These are phyloP conservation scores for Eupithecia dodoneata DNA, from an alignment of 2,888 invertebrate genomes.

Conservation along the genomic window DNA sequence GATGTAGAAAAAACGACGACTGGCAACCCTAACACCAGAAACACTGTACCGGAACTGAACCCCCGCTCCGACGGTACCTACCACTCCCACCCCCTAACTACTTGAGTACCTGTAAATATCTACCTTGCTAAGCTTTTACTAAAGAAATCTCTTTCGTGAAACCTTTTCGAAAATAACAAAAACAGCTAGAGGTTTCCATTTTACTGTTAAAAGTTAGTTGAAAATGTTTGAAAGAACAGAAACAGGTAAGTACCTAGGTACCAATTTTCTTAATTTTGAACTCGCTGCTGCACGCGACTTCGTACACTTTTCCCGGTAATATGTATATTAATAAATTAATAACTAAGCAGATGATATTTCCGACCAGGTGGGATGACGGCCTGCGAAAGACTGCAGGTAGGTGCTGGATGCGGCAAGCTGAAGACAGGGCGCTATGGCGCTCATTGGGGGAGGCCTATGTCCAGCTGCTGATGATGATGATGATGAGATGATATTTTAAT, in stretches of 20 bases:
- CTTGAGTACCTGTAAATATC: background rate
- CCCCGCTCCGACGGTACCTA: constrained; percentile 1
- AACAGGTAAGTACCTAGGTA: background rate
- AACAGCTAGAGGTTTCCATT: background rate
- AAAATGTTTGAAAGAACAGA: background rate
- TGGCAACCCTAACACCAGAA: background rate
- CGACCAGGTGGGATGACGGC: too few relatives aligned
- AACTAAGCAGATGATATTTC: too few relatives aligned
- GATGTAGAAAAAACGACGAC: background rate
- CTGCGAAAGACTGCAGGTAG: too few relatives aligned
- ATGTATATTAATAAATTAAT: too few relatives aligned
- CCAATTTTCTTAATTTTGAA: background rate
- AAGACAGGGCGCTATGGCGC: too few relatives aligned
- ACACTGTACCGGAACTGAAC: constrained; percentile 4
- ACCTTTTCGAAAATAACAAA: background rate
- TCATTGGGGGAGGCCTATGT: too few relatives aligned
- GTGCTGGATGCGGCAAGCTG: too few relatives aligned
- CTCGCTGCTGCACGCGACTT: background rate
- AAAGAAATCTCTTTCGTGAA: background rate
- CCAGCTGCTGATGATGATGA: too few relatives aligned
- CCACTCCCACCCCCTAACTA: background rate
- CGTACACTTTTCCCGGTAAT: too few relatives aligned
- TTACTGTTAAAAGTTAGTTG: background rate
- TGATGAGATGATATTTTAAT: too few relatives aligned
- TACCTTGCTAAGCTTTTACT: background rate